phyloP scores from a whole-genome alignment of 2,888 invertebrate genomes.

The Parnassius orleans region DNA sequence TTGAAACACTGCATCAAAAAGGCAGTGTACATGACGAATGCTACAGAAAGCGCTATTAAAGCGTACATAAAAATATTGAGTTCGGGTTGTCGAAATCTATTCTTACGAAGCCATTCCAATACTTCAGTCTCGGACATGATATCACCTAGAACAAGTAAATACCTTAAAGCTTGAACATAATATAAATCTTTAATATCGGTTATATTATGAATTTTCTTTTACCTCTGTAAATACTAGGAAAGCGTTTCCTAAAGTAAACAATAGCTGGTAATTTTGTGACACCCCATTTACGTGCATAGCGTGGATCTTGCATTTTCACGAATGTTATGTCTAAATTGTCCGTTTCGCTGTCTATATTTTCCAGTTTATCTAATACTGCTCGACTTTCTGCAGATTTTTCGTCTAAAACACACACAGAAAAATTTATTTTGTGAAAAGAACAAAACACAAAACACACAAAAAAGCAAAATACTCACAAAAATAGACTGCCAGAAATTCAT shows the following conservation, averaged over 20 bases:
- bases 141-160: constrained; percentile 82
- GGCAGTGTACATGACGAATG: constrained; percentile 94
- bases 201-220: constrained; percentile 30
- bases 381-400: constrained; percentile 91
- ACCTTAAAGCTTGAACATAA: not conserved
- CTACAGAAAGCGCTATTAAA: constrained; percentile 90
- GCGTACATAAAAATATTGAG: constrained; percentile 97
- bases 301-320: constrained; percentile 95
- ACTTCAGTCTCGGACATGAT: constrained; percentile 92
- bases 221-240: constrained; percentile 96
- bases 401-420: constrained; percentile 76
- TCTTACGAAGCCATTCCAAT: constrained; percentile 95
- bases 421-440: not conserved
- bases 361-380: constrained; percentile 91
- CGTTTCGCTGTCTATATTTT: constrained; percentile 96
- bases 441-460: not conserved
- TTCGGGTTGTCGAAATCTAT: constrained; percentile 95
- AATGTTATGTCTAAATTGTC: constrained; percentile 96
- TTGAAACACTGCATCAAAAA: constrained; percentile 95
- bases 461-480: constrained; percentile 87
- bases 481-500: constrained; percentile 96
- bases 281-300: constrained; percentile 96
- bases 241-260: constrained; percentile 94
- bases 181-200: no score
- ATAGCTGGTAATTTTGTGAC: constrained; percentile 94